Base-by-base conservation (phyloP, 2,888 invertebrate genomes). In the Steromphala cineraria region DNA sequence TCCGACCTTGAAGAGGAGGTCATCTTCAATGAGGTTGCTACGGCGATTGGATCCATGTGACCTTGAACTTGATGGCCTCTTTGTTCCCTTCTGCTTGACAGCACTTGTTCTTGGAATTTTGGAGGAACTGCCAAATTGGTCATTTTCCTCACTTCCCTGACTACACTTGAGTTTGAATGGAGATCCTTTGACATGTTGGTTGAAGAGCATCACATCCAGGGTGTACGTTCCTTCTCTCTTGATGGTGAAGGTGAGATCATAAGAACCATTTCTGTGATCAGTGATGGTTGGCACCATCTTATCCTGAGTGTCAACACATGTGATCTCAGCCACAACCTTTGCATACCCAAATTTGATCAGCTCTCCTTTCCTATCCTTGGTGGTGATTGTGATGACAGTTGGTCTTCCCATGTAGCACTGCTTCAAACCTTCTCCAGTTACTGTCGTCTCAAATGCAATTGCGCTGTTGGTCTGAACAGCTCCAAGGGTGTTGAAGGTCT, bases 1-100 rank as follows among this genome's bases (percentile, higher is more conserved):
- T 3, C 95, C 95, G 24, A 94, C 92, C 82, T 93, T 92, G 84
- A 93, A 88, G 74, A 94, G 88, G 67, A 94, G 91, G 87, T 95
- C 94, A 87, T 94, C 94, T 84, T 94, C 94, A 71, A 89, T 90
- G 28, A 90, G 86, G 87, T 91, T 92, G 81, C 93, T 93, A 80
- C 93, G 92, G 52, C 92, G 87, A 77, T 93, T 92, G 13, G 94
- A 94, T 17, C 93, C 93, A 67, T 90, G 90, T 62, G 93, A 93
- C 81, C 92, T 88, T 83, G 93, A 92, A 85, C 93, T 93, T 75
- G 93, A 92, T 53, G 93, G 92, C 77, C 93, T 86, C 83, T 93
- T 93, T 21, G 92, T 92, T 10, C 93, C 93, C 80, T 92, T 89
- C 82, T 93, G 93, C 81, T 93, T 91, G 28, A 92, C 92, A 31